These are phyloP conservation scores for Dryocosmus kuriphilus DNA, from an alignment of 2,888 invertebrate genomes.

Conservation along the genomic window DNA sequence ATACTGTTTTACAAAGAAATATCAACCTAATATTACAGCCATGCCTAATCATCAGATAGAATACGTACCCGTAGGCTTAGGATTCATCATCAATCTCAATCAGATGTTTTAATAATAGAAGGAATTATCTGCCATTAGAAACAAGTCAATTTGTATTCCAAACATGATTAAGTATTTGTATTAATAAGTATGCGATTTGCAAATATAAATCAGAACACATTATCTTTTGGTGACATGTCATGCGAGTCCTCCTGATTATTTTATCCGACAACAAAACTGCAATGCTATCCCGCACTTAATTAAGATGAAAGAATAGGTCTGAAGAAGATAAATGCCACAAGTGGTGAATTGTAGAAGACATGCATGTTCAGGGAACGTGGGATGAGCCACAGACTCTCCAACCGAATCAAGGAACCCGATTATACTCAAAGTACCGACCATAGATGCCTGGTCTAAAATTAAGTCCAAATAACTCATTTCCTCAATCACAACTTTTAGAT, in stretches of 20 bases:
- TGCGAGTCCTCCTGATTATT: slow-evolving; percentile 46
- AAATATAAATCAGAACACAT: no score
- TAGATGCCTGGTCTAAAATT: slow-evolving; percentile 31
- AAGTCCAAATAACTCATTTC: slow-evolving; percentile 18
- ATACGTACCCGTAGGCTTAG: background rate
- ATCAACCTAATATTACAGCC: slow-evolving; percentile 2
- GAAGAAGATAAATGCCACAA: slow-evolving; percentile 50
- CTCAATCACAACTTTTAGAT: slow-evolving; percentile 10
- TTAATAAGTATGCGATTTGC: no score
- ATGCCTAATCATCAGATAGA: slow-evolving; percentile 19
- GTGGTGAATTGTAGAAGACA: slow-evolving; percentile 48
- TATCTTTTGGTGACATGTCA: background rate
- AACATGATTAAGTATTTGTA: background rate
- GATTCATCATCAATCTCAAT: slow-evolving; percentile 24
- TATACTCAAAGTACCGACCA: slow-evolving; percentile 6
- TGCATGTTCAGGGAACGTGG: slow-evolving; percentile 43
- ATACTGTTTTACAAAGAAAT: background rate
- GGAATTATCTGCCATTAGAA: slow-evolving; percentile 1
- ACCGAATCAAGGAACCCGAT: slow-evolving; percentile 34
- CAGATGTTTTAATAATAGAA: background rate
- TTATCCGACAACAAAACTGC: slow-evolving; percentile 44
- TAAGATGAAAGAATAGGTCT: slow-evolving; percentile 50
- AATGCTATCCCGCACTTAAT: slow-evolving; percentile 60
- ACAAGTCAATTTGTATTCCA: slow-evolving; percentile 10
- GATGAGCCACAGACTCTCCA: slow-evolving; percentile 43